Conservation (phyloP, 92 coral and sea anemone species). For the Anthopleura xanthogrammica region DNA sequence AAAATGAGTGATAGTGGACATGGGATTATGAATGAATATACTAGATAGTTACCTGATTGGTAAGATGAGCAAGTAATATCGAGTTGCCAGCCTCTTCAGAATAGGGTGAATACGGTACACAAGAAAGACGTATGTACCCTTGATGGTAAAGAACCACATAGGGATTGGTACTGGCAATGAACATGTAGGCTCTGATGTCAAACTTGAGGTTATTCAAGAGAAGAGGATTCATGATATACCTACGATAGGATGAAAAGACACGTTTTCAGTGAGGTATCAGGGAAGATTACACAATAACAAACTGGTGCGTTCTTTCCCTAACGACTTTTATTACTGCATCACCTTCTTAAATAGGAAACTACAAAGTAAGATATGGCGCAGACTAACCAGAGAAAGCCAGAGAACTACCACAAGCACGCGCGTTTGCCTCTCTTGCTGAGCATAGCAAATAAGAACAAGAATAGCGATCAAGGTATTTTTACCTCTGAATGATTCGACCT, state of each 20-base stretch:
- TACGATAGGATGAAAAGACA: background rate
- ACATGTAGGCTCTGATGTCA: slow-evolving; percentile 93
- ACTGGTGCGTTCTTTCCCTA: background rate
- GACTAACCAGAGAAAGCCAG: too few species aligned
- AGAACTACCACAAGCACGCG: too few species aligned
- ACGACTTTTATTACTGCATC: too few species aligned
- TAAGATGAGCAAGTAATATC: slow-evolving; percentile 90
- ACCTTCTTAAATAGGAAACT: too few species aligned
- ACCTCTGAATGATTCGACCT: slow-evolving; percentile 85
- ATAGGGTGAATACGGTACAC: slow-evolving; percentile 88
- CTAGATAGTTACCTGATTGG: slow-evolving; percentile 72
- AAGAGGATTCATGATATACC: slow-evolving; percentile 90
- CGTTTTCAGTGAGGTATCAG: too few species aligned
- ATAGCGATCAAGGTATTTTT: background rate
- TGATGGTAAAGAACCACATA: slow-evolving; percentile 89
- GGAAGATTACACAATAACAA: background rate
- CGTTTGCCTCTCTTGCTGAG: too few species aligned
- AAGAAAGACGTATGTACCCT: slow-evolving; percentile 87
- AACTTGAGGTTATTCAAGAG: slow-evolving; percentile 81
- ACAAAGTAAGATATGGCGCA: too few species aligned
- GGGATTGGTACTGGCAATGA: slow-evolving; percentile 87
- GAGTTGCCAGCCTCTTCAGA: slow-evolving; percentile 54
- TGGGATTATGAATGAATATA: too few species aligned
- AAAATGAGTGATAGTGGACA: background rate
- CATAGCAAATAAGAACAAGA: background rate